These are phyloP conservation scores for Pyrrhosoma nymphula DNA, from an alignment of 2,888 invertebrate genomes.

Conservation along the genomic window DNA sequence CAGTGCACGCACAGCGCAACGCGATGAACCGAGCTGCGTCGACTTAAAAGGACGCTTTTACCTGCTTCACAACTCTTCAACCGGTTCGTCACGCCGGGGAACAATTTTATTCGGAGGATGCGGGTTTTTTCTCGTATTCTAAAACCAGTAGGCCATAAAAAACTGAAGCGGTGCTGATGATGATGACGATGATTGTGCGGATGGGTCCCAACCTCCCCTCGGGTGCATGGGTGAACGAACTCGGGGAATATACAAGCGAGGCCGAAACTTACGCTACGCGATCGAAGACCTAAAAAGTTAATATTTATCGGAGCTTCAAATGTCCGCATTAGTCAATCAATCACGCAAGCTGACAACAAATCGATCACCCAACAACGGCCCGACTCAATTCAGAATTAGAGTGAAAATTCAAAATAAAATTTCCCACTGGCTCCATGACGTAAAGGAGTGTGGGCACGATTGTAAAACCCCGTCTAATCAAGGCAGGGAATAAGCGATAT, in stretches of 20 bases:
- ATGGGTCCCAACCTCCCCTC: neutral
- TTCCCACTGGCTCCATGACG: neutral
- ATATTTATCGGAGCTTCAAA: neutral
- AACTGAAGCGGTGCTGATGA: neutral
- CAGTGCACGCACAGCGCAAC: neutral
- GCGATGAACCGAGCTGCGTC: neutral
- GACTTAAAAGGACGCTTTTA: neutral
- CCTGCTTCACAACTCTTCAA: neutral
- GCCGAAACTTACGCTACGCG: neutral
- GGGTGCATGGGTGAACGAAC: neutral
- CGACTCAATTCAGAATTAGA: neutral
- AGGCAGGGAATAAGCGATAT: too few relatives aligned
- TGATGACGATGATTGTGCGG: neutral
- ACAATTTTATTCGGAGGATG: neutral
- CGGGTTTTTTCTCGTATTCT: neutral
- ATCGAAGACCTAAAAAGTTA: neutral
- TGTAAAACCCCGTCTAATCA: too few relatives aligned
- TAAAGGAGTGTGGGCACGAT: too few relatives aligned
- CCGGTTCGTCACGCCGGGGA: neutral
- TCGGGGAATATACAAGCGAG: neutral
- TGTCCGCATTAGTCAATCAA: neutral
- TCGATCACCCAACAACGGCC: neutral
- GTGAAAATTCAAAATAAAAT: neutral
- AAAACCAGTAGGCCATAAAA: slow-evolving; percentile 8
- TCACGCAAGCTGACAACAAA: neutral